A percentile compares a stretch with the other conserved stretches of the same genome.
Evolutionary conservation across 2,113 vertebrate genomes (phyloP).

Genomic region (Xenopus borealis): DNA sequence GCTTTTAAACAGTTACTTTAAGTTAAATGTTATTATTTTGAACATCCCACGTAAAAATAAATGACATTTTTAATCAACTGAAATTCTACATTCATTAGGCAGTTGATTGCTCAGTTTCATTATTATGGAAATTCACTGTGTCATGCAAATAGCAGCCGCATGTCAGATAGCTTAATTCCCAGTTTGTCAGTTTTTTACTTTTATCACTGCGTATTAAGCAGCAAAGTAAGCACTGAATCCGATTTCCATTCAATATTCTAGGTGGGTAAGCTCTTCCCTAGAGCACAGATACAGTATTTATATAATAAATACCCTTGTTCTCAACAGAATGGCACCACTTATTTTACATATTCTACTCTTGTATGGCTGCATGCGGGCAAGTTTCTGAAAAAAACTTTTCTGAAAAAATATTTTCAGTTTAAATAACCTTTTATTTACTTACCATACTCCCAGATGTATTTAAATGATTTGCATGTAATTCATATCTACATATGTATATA

Average conservation of each 20-base stretch:
- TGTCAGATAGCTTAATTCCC: conserved; percentile 43
- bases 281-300: conserved; percentile 20
- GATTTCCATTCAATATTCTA: conserved; percentile 41
- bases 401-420: too few species aligned
- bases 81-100: conserved; percentile 44
- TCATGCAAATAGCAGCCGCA: conserved; percentile 41
- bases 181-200: conserved; percentile 36
- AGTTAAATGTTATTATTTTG: conserved; percentile 35
- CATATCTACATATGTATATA: too few species aligned
- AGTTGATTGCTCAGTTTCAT: conserved; percentile 45
- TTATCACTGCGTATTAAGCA: conserved; percentile 37
- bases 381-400: not conserved
- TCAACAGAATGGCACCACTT: not conserved
- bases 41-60: conserved; percentile 33
- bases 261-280: conserved; percentile 19
- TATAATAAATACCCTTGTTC: conserved; percentile 10
- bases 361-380: not conserved
- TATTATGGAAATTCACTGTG: conserved; percentile 43
- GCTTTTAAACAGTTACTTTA: conserved; percentile 5
- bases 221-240: conserved; percentile 35
- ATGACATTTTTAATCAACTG: conserved; percentile 25
- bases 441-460: too few species aligned
- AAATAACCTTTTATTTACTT: too few species aligned
- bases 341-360: not conserved
- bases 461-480: too few species aligned